Conservation (phyloP, 1,140 invertebrate genomes). For the Cephus cinctus region DNA sequence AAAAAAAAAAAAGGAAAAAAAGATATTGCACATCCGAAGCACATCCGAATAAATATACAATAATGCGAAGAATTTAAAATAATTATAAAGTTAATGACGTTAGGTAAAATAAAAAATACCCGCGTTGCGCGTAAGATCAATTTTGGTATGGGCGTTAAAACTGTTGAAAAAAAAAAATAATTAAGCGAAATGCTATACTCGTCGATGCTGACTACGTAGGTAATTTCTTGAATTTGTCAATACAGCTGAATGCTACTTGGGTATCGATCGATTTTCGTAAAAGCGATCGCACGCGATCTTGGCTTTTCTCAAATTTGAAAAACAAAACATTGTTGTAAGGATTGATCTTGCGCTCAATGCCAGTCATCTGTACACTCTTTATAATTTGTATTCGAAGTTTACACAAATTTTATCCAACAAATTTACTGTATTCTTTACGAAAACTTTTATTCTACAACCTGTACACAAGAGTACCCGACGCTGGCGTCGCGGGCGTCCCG, state of each 20-base stretch:
- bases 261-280: no score
- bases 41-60: slow-evolving; percentile 16
- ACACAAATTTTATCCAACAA: slow-evolving; percentile 25
- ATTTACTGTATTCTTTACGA: slow-evolving; percentile 17
- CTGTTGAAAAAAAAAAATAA: no score
- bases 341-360: slow-evolving; percentile 18
- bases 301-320: no score
- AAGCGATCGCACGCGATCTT: no score
- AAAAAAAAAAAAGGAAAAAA: slow-evolving; percentile 6
- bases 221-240: no score
- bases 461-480: slow-evolving; percentile 8
- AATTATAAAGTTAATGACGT: slow-evolving; percentile 12
- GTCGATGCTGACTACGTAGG: no score
- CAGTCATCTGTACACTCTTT: slow-evolving; percentile 15
- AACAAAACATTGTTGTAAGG: no score
- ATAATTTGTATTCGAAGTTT: slow-evolving; percentile 24
- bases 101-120: slow-evolving; percentile 18
- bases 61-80: slow-evolving; percentile 21
- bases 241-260: no score
- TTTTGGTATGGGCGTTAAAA: no score
- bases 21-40: slow-evolving; percentile 9
- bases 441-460: slow-evolving; percentile 17
- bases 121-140: slow-evolving; percentile 11
- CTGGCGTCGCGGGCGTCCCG: background rate
- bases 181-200: no score